phyloP scores from a whole-genome alignment of 2,888 invertebrate species.

The Drosophila testacea region DNA sequence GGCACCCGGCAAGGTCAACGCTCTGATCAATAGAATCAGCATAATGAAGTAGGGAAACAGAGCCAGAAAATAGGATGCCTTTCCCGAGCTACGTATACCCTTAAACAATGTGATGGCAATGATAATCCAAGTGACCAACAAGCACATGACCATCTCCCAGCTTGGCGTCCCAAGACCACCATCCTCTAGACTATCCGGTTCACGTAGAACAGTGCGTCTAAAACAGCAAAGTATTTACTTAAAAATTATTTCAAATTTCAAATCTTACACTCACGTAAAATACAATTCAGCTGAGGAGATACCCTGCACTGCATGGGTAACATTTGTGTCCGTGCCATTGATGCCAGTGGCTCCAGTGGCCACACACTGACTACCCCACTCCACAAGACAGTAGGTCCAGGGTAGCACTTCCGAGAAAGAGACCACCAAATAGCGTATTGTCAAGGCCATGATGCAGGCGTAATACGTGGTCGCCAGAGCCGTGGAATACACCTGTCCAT shows the following conservation, averaged over 20 bases:
- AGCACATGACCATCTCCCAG: constrained; percentile 86
- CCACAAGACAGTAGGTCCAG: constrained; percentile 87
- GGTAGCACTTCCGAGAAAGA: constrained; percentile 88
- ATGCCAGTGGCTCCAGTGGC: constrained; percentile 65
- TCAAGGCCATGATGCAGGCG: constrained; percentile 88
- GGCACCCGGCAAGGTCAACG: constrained; percentile 88
- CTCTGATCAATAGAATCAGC: constrained; percentile 87
- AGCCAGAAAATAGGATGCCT: constrained; percentile 90
- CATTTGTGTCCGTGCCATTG: constrained; percentile 29
- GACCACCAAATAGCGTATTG: constrained; percentile 88
- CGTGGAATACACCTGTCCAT: constrained; percentile 87
- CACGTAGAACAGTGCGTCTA: constrained; percentile 86
- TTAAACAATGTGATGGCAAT: constrained; percentile 86
- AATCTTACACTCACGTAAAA: constrained; percentile 82
- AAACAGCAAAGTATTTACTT: background rate
- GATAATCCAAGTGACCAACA: constrained; percentile 86
- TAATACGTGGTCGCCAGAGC: constrained; percentile 89
- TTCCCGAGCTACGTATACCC: constrained; percentile 87
- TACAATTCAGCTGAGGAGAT: constrained; percentile 84
- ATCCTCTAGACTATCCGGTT: constrained; percentile 85
- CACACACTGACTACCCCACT: constrained; percentile 86
- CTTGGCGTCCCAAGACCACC: constrained; percentile 86
- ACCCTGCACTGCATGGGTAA: constrained; percentile 44
- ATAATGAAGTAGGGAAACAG: constrained; percentile 89
- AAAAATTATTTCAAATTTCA: background rate